Evolutionary conservation across 2,113 vertebrate genomes (phyloP), one percentile per base, ranked within the genome.

Genomic region (Phyllopteryx taeniolatus): DNA sequence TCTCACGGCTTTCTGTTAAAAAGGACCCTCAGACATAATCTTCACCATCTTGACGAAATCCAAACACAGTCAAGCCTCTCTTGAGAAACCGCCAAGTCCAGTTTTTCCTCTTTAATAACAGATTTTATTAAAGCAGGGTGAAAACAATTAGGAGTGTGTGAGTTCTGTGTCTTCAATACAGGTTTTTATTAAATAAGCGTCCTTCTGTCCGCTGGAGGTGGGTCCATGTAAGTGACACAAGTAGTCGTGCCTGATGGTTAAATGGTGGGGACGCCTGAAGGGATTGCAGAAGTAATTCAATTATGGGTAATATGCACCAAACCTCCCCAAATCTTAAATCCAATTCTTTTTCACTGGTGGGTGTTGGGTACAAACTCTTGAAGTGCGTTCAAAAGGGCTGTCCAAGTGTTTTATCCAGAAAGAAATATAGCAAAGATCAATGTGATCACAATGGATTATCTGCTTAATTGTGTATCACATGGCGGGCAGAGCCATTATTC

Each of bases 41-140:
- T 86, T 81, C 66, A 79, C 83, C 85, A 89, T 91, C 83, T 89
- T 78, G 65, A 67, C 31, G 19, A 84, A 88, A 88, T 75, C 72
- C 78, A 85, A 90, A 87, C 85, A 85, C 31, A 70, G 75, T 54
- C 64, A 39, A 71, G 76, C 27, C 73, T 90, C 74, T 80, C 67
- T 8, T 68, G 77, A 85, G 75, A 75, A 81, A 73, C 54, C 49
- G 60, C 71, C 78, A 81, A 78, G 77, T 63, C 77, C 10, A 76
- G 71, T 82, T 83, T 79, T 71, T 77, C 71, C 79, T 68, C 61
- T 86, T 88, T 86, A 85, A 90, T 89, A 83, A 87, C 75, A 80
- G 79, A 42, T 83, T 86, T 89, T 90, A 91, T 89, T 89, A 87
- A 82, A 84, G 72, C 78, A 84, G 86, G 86, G 88, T 86, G 83